These are phyloP conservation scores for Tribolium madens DNA, from an alignment of 1,140 invertebrate genomes.

Conservation along the genomic window DNA sequence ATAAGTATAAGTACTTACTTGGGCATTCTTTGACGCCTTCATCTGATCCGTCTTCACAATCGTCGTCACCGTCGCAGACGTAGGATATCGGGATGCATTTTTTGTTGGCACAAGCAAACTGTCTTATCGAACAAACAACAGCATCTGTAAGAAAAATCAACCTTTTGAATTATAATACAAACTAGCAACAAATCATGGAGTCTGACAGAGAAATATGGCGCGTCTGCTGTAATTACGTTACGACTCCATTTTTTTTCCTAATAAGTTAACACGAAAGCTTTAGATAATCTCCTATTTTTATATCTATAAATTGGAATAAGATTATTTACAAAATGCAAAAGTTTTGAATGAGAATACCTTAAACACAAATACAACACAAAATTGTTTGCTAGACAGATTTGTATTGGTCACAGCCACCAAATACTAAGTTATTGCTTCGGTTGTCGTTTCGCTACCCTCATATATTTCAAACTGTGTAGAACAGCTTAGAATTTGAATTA, in stretches of 20 bases:
- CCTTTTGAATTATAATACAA: constrained; percentile 1
- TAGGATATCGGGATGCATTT: constrained; percentile 87
- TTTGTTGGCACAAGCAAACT: constrained; percentile 82
- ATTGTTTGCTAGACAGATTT: constrained; percentile 37
- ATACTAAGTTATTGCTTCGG: constrained; percentile 29
- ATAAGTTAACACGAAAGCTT: constrained; percentile 2
- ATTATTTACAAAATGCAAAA: constrained; percentile 22
- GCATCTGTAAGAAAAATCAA: constrained; percentile 52
- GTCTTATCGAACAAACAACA: constrained; percentile 74
- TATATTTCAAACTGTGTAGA: constrained; percentile 26
- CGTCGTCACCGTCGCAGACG: constrained; percentile 82
- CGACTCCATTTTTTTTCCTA: constrained; percentile 19
- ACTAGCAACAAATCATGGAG: constrained; percentile 7
- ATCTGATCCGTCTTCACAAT: constrained; percentile 85
- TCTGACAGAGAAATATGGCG: constrained; percentile 24
- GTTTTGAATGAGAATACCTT: constrained; percentile 15
- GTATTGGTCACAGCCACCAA: constrained; percentile 36
- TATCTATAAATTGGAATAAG: constrained; percentile 33
- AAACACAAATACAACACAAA: constrained; percentile 30
- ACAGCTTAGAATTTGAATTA: constrained; percentile 39
- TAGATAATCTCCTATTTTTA: constrained; percentile 14
- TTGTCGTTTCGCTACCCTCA: constrained; percentile 31
- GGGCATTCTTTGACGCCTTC: constrained; percentile 78
- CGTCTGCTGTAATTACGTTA: constrained; percentile 26
- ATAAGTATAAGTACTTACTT: constrained; percentile 69